Conservation (phyloP, 2,113 vertebrate genomes). For the Spheniscus mendiculus region DNA sequence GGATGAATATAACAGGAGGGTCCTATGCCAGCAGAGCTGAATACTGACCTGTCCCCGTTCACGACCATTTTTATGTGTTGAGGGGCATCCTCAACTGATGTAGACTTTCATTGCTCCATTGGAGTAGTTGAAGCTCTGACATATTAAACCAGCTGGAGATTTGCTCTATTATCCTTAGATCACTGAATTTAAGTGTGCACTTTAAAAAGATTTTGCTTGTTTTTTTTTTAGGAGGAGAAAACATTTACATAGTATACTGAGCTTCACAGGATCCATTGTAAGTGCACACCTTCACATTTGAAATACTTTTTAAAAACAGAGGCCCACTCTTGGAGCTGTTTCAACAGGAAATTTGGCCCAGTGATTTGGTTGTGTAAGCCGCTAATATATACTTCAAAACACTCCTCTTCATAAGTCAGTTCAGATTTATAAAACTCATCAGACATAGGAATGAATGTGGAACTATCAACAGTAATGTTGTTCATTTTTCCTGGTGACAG, state of each 20-base stretch:
- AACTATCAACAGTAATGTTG: not conserved
- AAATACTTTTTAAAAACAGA: not conserved
- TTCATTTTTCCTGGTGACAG: not conserved
- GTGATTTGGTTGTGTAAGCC: not conserved
- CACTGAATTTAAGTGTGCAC: not conserved
- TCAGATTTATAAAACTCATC: not conserved
- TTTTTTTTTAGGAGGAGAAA: not conserved
- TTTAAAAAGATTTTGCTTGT: not conserved
- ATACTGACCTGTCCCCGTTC: not conserved
- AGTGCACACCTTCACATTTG: not conserved
- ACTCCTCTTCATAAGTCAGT: not conserved
- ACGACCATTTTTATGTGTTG: not conserved
- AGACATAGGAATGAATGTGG: not conserved
- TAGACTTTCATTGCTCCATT: not conserved
- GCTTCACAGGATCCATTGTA: not conserved
- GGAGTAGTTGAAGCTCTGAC: constrained; percentile 1
- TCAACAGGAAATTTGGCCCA: not conserved
- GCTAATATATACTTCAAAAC: not conserved
- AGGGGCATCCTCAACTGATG: not conserved
- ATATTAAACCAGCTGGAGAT: constrained; percentile 12
- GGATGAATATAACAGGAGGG: not conserved
- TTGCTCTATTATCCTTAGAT: constrained; percentile 2
- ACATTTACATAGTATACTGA: not conserved
- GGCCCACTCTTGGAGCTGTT: not conserved
- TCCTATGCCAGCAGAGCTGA: not conserved